These are phyloP conservation scores for Protosalanx chinensis DNA, from an alignment of 2,797 vertebrate species.

Conservation along the genomic window DNA sequence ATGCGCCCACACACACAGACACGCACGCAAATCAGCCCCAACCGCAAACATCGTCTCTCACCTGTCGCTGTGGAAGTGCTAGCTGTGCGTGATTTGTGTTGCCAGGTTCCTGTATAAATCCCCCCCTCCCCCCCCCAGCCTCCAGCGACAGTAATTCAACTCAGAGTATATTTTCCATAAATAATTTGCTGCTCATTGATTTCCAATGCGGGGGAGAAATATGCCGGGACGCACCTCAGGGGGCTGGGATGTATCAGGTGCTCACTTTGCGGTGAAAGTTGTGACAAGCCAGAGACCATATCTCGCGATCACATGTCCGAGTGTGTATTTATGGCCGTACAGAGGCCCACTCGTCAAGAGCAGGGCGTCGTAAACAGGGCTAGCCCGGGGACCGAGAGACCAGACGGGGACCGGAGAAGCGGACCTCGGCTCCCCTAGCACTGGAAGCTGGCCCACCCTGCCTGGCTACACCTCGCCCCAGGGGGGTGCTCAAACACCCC, in stretches of 20 bases:
- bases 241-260: slow-evolving; percentile 73
- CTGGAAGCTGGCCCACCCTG: not conserved
- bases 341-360: slow-evolving; percentile 57
- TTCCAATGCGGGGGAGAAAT: slow-evolving; percentile 76
- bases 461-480: not conserved
- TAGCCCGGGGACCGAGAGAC: slow-evolving; percentile 27
- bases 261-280: slow-evolving; percentile 78
- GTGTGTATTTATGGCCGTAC: slow-evolving; percentile 63
- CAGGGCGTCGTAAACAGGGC: slow-evolving; percentile 44
- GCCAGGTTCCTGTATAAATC: slow-evolving; percentile 75
- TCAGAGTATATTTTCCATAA: slow-evolving; percentile 80
- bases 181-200: slow-evolving; percentile 81
- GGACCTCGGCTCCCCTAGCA: not conserved
- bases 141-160: slow-evolving; percentile 76
- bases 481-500: not conserved
- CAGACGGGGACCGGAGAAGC: not conserved
- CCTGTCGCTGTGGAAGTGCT: slow-evolving; percentile 64
- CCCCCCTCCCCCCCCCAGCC: slow-evolving; percentile 58
- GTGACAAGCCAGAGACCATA: slow-evolving; percentile 77
- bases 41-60: slow-evolving; percentile 49
- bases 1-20: slow-evolving; percentile 25
- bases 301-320: slow-evolving; percentile 71
- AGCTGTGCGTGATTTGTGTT: slow-evolving; percentile 71
- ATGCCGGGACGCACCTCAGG: slow-evolving; percentile 69
- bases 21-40: slow-evolving; percentile 3